Evolutionary conservation across 2,797 vertebrate species (phyloP).

Genomic region (Gephyroberyx darwinii): DNA sequence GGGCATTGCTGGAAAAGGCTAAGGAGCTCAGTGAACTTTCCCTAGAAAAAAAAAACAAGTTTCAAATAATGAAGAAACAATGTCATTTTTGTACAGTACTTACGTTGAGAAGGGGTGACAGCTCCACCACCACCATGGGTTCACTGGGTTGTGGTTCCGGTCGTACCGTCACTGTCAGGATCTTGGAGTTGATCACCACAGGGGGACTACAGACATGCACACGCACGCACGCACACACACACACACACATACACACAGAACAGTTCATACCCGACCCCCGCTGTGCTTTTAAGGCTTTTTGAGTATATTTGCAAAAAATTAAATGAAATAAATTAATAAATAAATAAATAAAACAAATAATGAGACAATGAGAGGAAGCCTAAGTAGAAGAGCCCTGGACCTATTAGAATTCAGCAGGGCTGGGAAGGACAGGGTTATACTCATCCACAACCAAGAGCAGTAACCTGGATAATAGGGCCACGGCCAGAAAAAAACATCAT

Average conservation of each 20-base stretch:
- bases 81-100: slow-evolving; percentile 63
- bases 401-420: slow-evolving; percentile 73
- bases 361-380: slow-evolving; percentile 41
- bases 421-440: slow-evolving; percentile 51
- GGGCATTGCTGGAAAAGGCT: too few species aligned
- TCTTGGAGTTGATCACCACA: slow-evolving; percentile 91
- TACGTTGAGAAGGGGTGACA: slow-evolving; percentile 89
- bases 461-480: slow-evolving; percentile 77
- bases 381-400: slow-evolving; percentile 52
- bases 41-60: not conserved
- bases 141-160: slow-evolving; percentile 90
- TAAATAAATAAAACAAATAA: slow-evolving; percentile 45
- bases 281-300: slow-evolving; percentile 16
- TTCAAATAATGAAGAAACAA: not conserved
- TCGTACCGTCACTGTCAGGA: slow-evolving; percentile 93
- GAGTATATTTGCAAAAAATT: slow-evolving; percentile 14
- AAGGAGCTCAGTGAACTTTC: too few species aligned
- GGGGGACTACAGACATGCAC: slow-evolving; percentile 80
- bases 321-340: slow-evolving; percentile 14
- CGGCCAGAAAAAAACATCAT: slow-evolving; percentile 49
- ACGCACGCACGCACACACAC: slow-evolving; percentile 14
- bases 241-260: slow-evolving; percentile 7
- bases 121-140: slow-evolving; percentile 93
- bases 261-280: not conserved
- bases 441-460: slow-evolving; percentile 67